Conservation (phyloP, 1,140 invertebrate genomes). For the Stenopsyche tienmushanensis region DNA sequence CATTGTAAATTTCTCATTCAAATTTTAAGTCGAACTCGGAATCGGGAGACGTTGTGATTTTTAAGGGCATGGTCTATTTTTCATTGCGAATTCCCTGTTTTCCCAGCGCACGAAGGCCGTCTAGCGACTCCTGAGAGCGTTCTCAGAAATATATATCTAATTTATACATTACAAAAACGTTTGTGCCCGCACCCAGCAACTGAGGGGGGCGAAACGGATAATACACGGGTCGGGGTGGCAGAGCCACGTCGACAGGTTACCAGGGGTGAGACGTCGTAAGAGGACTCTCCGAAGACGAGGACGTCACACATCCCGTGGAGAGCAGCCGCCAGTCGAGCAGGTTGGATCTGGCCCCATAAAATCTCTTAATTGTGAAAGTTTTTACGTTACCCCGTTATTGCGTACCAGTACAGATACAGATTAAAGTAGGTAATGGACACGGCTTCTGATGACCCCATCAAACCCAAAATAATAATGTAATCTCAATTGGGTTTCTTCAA, state of each 20-base stretch:
- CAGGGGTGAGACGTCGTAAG: slow-evolving; percentile 12
- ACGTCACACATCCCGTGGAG: slow-evolving; percentile 8
- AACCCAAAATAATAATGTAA: background rate
- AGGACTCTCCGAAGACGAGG: slow-evolving; percentile 19
- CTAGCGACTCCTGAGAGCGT: too few relatives aligned
- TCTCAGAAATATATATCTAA: too few relatives aligned
- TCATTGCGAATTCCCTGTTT: too few relatives aligned
- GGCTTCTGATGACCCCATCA: background rate
- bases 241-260: background rate
- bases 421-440: background rate
- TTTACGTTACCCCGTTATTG: slow-evolving; percentile 6
- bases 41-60: too few relatives aligned
- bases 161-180: slow-evolving; percentile 23
- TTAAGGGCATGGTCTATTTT: too few relatives aligned
- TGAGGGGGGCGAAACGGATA: background rate
- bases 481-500: too few relatives aligned
- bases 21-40: too few relatives aligned
- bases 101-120: too few relatives aligned
- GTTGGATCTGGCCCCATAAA: background rate
- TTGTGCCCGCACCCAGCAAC: background rate
- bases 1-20: too few relatives aligned
- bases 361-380: slow-evolving; percentile 27
- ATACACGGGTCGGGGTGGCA: background rate
- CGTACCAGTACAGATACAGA: background rate
- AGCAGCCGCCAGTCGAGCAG: slow-evolving; percentile 4